Evolutionary conservation across 2,113 vertebrate genomes (phyloP), one percentile per base, ranked within the genome.

Genomic region (Ceyx cyanopectus): DNA sequence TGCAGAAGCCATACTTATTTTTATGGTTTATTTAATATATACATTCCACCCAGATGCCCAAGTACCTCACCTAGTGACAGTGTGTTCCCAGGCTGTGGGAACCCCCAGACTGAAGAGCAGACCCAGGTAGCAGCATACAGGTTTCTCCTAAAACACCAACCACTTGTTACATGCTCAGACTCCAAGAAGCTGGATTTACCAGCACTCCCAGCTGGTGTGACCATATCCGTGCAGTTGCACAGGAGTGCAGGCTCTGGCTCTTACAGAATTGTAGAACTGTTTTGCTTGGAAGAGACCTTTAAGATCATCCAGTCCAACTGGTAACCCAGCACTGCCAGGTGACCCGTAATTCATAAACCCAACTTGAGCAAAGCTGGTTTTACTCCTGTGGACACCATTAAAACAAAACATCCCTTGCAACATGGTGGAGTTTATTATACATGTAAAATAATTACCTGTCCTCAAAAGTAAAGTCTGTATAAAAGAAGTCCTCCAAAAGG

Each of bases 111-210:
- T 12, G 10, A 37, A 37, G 8, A 60, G 45, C 24, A 68, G 30
- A 30, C 14, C 41, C 12, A 20, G 46, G 41, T n/a, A 13, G 20
- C 53, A 87, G 34, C 43, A 51, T 5, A 4, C 32, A 46, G 0
- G 0, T 19, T 69, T 15, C 4, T 73, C 37, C 69, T 19, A 22
- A 29, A 46, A 5, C 41, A 53, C 14, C 10, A 0, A 29, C 6
- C 19, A 3, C 37, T 53, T 32, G 6, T 6, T 14, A 22, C 7
- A 17, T 0, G 0, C 50, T 29, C 9, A 21, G 48, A n/a, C 12
- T 15, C 53, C 50, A 75, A 41, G 87, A 6, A 14, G 9, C 13
- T 12, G 29, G 7, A 12, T 48, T 56, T 45, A 34, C n/a, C 83
- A 79, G n/a, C 3, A 3, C 22, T 87, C 20, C 67, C 22, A 54